Evolutionary conservation across 2,797 vertebrate genomes (phyloP), one percentile per base, ranked within the genome.

Genomic region (Enteromius radiatus): DNA sequence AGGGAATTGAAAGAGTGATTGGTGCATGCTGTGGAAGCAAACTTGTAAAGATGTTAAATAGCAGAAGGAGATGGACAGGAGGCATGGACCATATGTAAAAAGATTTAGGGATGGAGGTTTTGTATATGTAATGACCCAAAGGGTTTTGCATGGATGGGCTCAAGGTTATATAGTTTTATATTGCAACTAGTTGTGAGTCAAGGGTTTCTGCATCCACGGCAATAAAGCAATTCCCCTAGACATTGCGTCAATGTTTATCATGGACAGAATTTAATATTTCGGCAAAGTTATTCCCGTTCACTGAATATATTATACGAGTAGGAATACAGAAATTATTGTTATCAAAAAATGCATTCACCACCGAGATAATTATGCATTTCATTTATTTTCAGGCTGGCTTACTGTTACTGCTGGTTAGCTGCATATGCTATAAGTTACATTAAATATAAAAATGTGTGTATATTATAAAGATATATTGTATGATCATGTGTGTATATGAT

Each of bases 1-100:
- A 71, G 63, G 76, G 78, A 88, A 76, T 78, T 79, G 79, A 82
- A 77, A 63, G 78, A 82, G 79, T 26, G 76, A 67, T 76, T 63
- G 71, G 70, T 70, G 76, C 52, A 69, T 33, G 84, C 56, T 61
- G 68, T 64, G 75, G 64, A 75, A 28, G 63, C 43, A 21, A 83
- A 69, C 81, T 59, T 76, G 70, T 75, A 61, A 77, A 83, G 81
- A 83, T 83, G 74, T 80, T 70, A 33, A 76, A 65, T 74, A 77
- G 71, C 67, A 70, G 56, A 80, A 78, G 64, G 71, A 77, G 68
- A 86, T 80, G 63, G 87, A 83, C 83, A 63, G 43, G 38, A 71
- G 41, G 49, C 33, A n/a, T 49, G 19, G 21, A 75, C 47, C 76
- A 75, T 74, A 84, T 75, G 68, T 41, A 61, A 64, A 64, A 64